These are phyloP conservation scores for Aquatica leii DNA, from an alignment of 2,888 invertebrate species.

Conservation along the genomic window DNA sequence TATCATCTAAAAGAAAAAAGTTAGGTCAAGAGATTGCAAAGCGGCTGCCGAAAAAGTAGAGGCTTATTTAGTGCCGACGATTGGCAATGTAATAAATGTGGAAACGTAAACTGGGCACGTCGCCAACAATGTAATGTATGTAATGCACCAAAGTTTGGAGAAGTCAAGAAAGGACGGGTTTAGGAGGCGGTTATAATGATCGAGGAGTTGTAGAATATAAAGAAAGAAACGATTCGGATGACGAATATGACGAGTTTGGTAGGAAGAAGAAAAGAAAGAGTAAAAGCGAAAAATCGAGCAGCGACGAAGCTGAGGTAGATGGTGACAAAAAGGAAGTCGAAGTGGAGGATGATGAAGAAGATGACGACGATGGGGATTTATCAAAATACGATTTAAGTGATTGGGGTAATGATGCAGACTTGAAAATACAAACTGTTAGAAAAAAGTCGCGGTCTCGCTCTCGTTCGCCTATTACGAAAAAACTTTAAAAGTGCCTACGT, in stretches of 20 bases:
- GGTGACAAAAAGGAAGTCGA: conserved; percentile 43
- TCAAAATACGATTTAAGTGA: conserved; percentile 67
- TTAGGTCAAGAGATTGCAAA: conserved; percentile 95
- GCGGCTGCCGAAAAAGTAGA: conserved; percentile 95
- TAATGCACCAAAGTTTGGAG: conserved; percentile 96
- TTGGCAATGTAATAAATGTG: conserved; percentile 99
- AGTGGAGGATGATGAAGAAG: conserved; percentile 64
- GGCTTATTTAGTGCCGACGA: conserved; percentile 98
- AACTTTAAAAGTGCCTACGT: conserved; percentile 15
- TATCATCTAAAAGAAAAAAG: conserved; percentile 73
- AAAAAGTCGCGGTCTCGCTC: conserved; percentile 45
- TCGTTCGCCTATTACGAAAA: conserved; percentile 35
- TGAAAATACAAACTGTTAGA: conserved; percentile 38
- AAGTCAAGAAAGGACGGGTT: conserved; percentile 82
- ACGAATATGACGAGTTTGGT: conserved; percentile 90
- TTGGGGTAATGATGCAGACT: conserved; percentile 60
- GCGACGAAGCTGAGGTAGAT: conserved; percentile 31
- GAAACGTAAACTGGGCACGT: conserved; percentile 99
- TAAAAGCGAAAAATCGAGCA: conserved; percentile 36
- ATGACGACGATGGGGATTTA: conserved; percentile 65
- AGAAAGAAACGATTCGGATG: conserved; percentile 83
- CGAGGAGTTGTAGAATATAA: conserved; percentile 96
- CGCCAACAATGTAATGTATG: conserved; percentile 97
- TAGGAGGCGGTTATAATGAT: conserved; percentile 94
- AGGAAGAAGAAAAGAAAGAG: conserved; percentile 54